Evolutionary conservation across 2,888 invertebrate genomes (phyloP).

Genomic region (Nemapogon koenigi): DNA sequence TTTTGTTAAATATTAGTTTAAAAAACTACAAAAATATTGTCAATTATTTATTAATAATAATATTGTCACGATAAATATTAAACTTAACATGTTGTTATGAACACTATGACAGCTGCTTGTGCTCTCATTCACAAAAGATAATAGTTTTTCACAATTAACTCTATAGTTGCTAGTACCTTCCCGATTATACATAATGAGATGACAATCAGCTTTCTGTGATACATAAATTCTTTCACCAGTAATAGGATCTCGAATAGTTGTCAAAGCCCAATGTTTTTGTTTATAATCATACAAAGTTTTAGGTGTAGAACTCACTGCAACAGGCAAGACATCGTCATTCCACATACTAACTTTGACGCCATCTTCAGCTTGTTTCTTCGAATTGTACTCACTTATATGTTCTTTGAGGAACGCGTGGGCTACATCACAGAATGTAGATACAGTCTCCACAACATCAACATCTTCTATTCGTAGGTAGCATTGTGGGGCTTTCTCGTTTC

Average conservation of each 20-base stretch:
- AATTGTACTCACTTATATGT: constrained; percentile 45
- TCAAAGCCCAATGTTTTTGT: constrained; percentile 39
- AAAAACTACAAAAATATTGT: too few relatives aligned
- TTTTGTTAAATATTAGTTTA: too few relatives aligned
- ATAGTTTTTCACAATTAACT: constrained; percentile 39
- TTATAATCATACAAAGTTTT: constrained; percentile 15
- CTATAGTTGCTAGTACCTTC: constrained; percentile 44
- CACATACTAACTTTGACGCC: constrained; percentile 43
- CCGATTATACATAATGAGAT: constrained; percentile 44
- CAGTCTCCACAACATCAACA: constrained; percentile 39
- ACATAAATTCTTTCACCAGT: constrained; percentile 43
- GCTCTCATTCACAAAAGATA: constrained; percentile 36
- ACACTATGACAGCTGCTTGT: neutral
- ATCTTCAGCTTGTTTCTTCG: constrained; percentile 42
- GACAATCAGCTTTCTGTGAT: constrained; percentile 37
- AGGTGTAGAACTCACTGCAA: neutral
- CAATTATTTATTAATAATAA: too few relatives aligned
- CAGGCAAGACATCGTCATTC: constrained; percentile 27
- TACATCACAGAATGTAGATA: constrained; percentile 36
- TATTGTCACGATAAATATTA: too few relatives aligned
- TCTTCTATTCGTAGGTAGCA: constrained; percentile 54
- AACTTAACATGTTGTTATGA: too few relatives aligned
- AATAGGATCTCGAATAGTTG: constrained; percentile 40
- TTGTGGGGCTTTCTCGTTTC: constrained; percentile 48
- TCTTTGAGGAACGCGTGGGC: constrained; percentile 37